phyloP scores from a whole-genome alignment of 2,797 vertebrate genomes.

The Darevskia nairensis region DNA sequence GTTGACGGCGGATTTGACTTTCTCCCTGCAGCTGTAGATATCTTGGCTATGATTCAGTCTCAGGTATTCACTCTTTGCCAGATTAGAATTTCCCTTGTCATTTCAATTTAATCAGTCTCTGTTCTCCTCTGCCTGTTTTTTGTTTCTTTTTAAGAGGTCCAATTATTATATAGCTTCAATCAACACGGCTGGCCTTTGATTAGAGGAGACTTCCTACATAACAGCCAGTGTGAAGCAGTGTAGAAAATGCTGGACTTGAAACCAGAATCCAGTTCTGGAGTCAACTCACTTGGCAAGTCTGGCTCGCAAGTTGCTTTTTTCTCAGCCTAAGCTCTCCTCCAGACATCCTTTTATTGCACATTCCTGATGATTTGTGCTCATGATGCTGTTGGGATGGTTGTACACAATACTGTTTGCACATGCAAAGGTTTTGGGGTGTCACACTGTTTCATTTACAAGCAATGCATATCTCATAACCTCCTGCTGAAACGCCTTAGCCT shows the following conservation, averaged over 20 bases:
- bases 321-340: not conserved
- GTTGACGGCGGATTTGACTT: not conserved
- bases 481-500: too few species aligned
- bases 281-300: not conserved
- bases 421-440: too few species aligned
- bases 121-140: not conserved
- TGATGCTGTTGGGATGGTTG: too few species aligned
- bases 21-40: not conserved
- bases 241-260: not conserved
- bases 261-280: too few species aligned
- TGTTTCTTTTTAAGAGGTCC: constrained; percentile 25
- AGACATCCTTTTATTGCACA: not conserved
- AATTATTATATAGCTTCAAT: constrained; percentile 40
- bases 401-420: too few species aligned
- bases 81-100: not conserved
- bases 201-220: constrained; percentile 54
- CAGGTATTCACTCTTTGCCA: not conserved
- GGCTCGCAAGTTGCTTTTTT: not conserved
- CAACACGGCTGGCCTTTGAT: constrained; percentile 47
- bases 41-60: not conserved
- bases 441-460: too few species aligned
- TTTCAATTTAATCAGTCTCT: constrained; percentile 34
- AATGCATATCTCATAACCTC: too few species aligned
- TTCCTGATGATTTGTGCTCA: too few species aligned
- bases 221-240: not conserved